Conservation (phyloP, 2,113 vertebrate species). For the Diglossa brunneiventris region DNA sequence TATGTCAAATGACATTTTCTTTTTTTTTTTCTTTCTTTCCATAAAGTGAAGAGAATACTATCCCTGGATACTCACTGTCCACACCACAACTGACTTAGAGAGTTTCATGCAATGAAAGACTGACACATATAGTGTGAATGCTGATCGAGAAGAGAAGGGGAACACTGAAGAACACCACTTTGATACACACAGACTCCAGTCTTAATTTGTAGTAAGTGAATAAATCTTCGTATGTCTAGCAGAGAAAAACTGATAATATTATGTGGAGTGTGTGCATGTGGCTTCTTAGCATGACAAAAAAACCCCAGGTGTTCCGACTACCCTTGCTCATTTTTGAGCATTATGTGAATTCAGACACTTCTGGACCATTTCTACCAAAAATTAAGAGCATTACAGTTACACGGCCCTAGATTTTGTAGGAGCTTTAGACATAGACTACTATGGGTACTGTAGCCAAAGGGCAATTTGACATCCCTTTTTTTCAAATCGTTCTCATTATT, state of each 20-base stretch:
- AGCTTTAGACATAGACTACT: not conserved
- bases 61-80: not conserved
- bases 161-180: not conserved
- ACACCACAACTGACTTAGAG: not conserved
- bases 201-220: not conserved
- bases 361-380: not conserved
- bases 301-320: not conserved
- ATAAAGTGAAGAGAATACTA: not conserved
- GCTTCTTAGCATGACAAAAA: not conserved
- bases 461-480: not conserved
- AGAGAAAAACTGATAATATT: not conserved
- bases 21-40: not conserved
- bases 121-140: not conserved
- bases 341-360: not conserved
- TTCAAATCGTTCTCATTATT: not conserved
- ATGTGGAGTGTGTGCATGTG: not conserved
- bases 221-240: not conserved
- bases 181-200: not conserved
- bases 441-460: not conserved
- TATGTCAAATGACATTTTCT: not conserved
- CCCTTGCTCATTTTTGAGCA: not conserved
- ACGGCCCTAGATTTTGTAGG: not conserved
- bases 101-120: not conserved
- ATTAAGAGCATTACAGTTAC: not conserved
- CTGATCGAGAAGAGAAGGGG: rapidly evolving